Conservation (phyloP, 2,113 vertebrate species). For the Muntiacus muntjak region DNA sequence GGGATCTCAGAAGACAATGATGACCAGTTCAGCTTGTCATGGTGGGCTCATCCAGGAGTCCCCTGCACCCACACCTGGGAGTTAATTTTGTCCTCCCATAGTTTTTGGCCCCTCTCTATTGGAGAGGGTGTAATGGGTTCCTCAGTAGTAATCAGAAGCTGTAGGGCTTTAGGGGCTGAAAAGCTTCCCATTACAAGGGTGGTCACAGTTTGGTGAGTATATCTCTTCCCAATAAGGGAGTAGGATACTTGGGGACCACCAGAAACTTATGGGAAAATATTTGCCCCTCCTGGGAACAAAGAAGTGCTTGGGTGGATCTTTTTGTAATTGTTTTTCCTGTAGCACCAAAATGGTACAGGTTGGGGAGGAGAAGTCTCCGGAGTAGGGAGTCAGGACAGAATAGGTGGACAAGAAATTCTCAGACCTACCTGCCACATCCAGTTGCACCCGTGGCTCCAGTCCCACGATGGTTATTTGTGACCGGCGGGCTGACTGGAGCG, state of each 20-base stretch:
- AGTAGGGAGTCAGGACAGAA: neutral
- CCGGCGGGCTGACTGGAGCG: fast-evolving
- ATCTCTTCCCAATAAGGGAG: neutral
- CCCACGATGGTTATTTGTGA: neutral
- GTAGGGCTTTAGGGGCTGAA: neutral
- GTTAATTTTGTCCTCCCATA: neutral
- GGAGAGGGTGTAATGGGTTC: neutral
- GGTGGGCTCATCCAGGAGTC: neutral
- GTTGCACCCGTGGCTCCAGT: neutral
- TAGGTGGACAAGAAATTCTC: neutral
- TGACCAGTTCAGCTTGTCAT: neutral
- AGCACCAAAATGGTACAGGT: neutral
- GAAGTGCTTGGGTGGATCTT: neutral
- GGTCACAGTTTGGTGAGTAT: neutral
- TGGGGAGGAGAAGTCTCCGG: neutral
- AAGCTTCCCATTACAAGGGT: neutral
- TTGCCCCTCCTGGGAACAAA: neutral
- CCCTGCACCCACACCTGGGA: neutral
- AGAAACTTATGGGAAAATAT: neutral
- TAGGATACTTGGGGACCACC: neutral
- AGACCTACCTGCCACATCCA: neutral
- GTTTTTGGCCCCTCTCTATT: neutral
- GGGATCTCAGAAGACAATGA: neutral
- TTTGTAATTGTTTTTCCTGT: neutral
- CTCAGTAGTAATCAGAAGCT: neutral